Evolutionary conservation across 2,797 vertebrate genomes (phyloP), one percentile per base, ranked within the genome.

Genomic region (Darevskia nairensis): DNA sequence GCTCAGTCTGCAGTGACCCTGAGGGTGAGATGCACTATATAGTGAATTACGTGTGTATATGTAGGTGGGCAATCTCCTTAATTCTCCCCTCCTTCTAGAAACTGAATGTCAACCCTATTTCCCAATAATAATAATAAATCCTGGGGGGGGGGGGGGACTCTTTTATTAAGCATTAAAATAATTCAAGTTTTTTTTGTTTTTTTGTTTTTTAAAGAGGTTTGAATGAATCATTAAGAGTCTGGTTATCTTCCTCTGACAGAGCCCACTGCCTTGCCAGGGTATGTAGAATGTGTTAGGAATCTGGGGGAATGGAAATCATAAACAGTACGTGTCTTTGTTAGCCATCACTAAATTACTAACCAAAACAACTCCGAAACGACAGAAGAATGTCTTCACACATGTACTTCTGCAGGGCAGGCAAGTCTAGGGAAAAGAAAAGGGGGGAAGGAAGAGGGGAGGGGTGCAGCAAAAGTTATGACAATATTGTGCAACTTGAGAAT

Each of bases 381-480:
- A 82, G 19, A 29, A 11, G 80, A 0, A 61, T 89, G 80, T 89
- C 23, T 91, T 89, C 68, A 44, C 59, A 61, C 0, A 9, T 81
- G 83, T 83, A 50, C 44, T 46, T 1, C 46, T 9, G 84, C 39
- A 86, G 66, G 72, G n/a, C 32, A 64, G 39, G 64, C 89, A n/a
- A 44, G 7, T 5, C 11, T 66, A 27, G 9, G 32, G 32, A 55
- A n/a, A 41, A 8, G 25, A 6, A 8, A 17, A 1, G 19, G 11
- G 21, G 50, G 76, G 17, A 6, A 39, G 32, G n/a, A 27, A 35
- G 9, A 7, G 79, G 86, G 55, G 88, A 32, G 77, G 78, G 50
- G 50, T 55, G 50, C 50, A 55, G 55, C 81, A 91, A 88, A 13
- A 8, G 86, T 39, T 44, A 55, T 15, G 64, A 83, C 84, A 88